Base-by-base conservation (phyloP, 2,113 vertebrate genomes). In the Platycercus adscitus region DNA sequence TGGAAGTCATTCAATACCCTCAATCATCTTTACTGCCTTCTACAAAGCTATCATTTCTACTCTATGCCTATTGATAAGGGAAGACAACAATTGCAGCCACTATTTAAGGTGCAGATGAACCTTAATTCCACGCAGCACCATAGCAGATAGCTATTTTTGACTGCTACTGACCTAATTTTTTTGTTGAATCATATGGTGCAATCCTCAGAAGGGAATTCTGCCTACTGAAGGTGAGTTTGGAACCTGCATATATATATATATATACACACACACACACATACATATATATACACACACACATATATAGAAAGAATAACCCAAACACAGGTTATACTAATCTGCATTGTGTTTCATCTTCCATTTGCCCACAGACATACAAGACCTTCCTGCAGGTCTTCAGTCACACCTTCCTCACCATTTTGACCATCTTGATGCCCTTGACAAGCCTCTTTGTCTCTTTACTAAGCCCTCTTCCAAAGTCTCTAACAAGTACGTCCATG, bases 401-500 rank as follows among this genome's bases (percentile, higher is more conserved):
- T 10, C 13, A 8, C 8, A 10, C 33, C 49, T 75, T 26, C 33
- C 64, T 31, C 33, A 29, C 49, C 24, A 10, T 39, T 29, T 19
- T 39, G 35, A 43, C 11, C 4, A 2, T 6, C 47, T 10, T 2
- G 4, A 16, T 20, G 63, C 52, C 3, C 4, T 2, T 16, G 17
- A 25, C 43, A 39, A 50, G 28, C 13, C 33, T 85, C 61, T 31
- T 44, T 9, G 24, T 11, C 33, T 64, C 61, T 35, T 29, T 23
- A n/a, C 43, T 10, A 24, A 64, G 43, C 28, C 37, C 17, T 64
- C 15, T 52, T 33, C 47, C 43, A 49, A 46, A 14, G 49, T 21
- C 63, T 79, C 53, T 13, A 37, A 9, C 39, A 24, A 73, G 23
- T 3, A 19, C 0, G 8, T 11, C 49, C 49, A 28, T 2, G 10